phyloP scores from a whole-genome alignment of 2,113 vertebrate species.

The Elanus axillaris region DNA sequence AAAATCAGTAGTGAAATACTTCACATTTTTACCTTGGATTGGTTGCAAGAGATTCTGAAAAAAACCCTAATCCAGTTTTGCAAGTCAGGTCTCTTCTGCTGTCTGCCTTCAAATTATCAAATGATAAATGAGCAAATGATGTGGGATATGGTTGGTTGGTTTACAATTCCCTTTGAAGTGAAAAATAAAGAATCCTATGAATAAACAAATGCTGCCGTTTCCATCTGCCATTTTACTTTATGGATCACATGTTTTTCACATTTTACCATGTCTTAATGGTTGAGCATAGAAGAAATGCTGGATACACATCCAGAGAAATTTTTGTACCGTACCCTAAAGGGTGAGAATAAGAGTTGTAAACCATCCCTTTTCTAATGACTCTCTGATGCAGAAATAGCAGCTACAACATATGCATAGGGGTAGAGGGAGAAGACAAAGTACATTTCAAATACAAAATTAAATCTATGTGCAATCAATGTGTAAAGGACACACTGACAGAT shows the following conservation, averaged over 20 bases:
- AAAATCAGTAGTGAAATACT: background rate
- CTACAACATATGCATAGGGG: background rate
- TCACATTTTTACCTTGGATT: background rate
- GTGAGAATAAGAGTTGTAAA: background rate
- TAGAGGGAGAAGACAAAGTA: background rate
- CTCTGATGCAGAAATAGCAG: background rate
- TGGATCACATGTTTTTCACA: background rate
- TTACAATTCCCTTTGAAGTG: constrained; percentile 2
- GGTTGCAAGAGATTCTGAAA: background rate
- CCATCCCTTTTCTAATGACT: background rate
- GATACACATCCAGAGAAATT: background rate
- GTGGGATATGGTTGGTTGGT: background rate
- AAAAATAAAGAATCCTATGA: background rate
- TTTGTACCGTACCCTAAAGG: background rate
- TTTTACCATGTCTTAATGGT: background rate
- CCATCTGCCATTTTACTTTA: background rate
- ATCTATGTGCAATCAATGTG: background rate
- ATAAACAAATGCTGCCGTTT: background rate
- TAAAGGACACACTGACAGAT: background rate
- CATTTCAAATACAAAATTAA: background rate
- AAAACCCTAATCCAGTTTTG: background rate
- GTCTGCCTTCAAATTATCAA: background rate
- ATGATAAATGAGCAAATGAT: background rate
- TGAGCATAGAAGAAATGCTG: background rate
- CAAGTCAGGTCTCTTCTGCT: background rate